Conservation (phyloP, 2,888 invertebrate genomes). For the Oasisia sp. region DNA sequence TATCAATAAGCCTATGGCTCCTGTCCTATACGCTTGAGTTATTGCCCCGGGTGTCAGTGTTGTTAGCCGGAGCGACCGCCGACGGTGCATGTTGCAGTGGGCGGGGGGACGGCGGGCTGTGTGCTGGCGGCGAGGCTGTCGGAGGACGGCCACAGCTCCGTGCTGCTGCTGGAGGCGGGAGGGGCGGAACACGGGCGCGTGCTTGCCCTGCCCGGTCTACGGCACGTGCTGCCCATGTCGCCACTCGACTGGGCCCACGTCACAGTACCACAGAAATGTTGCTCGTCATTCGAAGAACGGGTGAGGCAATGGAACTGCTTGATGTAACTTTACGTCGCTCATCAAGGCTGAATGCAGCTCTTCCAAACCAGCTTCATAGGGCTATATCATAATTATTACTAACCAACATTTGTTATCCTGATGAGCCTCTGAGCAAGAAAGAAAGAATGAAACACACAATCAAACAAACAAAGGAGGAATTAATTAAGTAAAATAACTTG, state of each 20-base stretch:
- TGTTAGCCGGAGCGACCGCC: background rate
- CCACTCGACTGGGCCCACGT: constrained; percentile 78
- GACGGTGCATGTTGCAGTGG: constrained; percentile 45
- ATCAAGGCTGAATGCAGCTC: background rate
- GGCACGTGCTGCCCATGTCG: constrained; percentile 71
- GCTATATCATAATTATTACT: too few species aligned
- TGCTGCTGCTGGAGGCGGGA: constrained; percentile 51
- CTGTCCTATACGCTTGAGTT: too few species aligned
- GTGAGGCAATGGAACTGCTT: background rate
- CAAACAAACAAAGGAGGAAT: too few species aligned
- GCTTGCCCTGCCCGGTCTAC: constrained; percentile 46
- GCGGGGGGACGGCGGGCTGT: constrained; percentile 56
- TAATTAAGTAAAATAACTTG: too few species aligned
- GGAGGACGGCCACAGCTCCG: constrained; percentile 47
- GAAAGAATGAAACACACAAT: too few species aligned
- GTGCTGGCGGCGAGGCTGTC: constrained; percentile 56
- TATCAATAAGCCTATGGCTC: too few species aligned
- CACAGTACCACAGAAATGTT: constrained; percentile 69
- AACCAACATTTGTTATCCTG: too few species aligned
- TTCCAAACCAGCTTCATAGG: background rate
- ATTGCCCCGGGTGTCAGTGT: background rate
- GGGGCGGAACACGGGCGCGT: constrained; percentile 43
- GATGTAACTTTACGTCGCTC: background rate
- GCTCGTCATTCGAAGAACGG: background rate
- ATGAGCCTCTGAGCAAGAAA: too few species aligned